These are phyloP conservation scores for Pardalotus punctatus DNA, from an alignment of 2,113 vertebrate genomes.

Conservation along the genomic window DNA sequence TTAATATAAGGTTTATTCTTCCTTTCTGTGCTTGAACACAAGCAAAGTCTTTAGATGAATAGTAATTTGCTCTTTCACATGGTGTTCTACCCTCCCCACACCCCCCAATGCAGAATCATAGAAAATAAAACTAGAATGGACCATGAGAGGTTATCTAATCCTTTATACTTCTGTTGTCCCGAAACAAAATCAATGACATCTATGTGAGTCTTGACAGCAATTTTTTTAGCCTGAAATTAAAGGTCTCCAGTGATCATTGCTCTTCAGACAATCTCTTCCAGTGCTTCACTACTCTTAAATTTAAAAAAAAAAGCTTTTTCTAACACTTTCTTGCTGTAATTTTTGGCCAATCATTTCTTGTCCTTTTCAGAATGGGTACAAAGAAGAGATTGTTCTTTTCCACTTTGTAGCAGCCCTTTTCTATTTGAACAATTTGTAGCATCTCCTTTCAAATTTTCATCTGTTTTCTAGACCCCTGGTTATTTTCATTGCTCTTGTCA, in stretches of 20 bases:
- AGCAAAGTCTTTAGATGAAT: not conserved
- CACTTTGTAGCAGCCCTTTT: not conserved
- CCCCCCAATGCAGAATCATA: not conserved
- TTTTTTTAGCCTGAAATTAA: not conserved
- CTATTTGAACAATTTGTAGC: not conserved
- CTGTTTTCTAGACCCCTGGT: not conserved
- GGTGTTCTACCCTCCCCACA: not conserved
- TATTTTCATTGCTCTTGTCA: not conserved
- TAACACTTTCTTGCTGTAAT: not conserved
- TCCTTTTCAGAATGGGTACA: not conserved
- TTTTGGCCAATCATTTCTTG: not conserved
- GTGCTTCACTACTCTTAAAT: not conserved
- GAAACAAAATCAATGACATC: not conserved
- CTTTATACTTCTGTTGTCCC: not conserved
- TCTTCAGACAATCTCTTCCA: not conserved
- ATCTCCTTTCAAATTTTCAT: not conserved
- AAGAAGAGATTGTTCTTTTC: not conserved
- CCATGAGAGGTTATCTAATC: not conserved
- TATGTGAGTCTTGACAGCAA: not conserved
- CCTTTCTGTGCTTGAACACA: not conserved
- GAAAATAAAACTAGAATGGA: not conserved
- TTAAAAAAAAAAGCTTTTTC: not conserved
- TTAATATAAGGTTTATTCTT: not conserved
- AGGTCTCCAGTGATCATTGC: not conserved
- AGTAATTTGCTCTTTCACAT: not conserved